Percentiles rank a stretch among this genome's conserved stretches.
Conservation (phyloP, 2,113 vertebrate genomes). For the Pomatostomus ruficeps region DNA sequence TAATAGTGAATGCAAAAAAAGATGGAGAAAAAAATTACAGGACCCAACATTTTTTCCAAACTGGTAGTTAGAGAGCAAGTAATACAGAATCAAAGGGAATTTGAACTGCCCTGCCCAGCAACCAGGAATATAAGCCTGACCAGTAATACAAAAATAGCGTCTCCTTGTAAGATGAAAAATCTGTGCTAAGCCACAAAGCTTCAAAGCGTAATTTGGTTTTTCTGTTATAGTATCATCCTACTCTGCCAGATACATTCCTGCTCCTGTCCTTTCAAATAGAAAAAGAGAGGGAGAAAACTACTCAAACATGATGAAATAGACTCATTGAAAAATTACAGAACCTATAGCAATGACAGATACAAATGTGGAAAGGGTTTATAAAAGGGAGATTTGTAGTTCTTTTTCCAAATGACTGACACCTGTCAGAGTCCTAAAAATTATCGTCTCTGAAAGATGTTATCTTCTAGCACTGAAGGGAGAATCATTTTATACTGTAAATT, state of each 20-base stretch:
- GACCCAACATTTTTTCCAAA: slow-evolving; percentile 29
- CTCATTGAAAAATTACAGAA: neutral
- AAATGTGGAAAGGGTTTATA: neutral
- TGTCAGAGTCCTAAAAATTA: neutral
- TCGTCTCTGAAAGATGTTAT: neutral
- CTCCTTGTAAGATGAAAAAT: slow-evolving; percentile 62
- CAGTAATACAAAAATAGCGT: slow-evolving; percentile 68
- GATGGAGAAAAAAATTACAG: neutral
- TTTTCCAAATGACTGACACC: neutral
- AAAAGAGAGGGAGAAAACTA: neutral
- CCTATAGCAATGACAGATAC: neutral
- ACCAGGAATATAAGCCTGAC: slow-evolving; percentile 59
- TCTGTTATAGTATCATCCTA: slow-evolving; percentile 39
- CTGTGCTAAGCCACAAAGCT: slow-evolving; percentile 66
- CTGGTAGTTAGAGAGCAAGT: slow-evolving; percentile 47
- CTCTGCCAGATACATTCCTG: slow-evolving; percentile 34
- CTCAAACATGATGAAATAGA: neutral
- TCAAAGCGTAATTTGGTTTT: slow-evolving; percentile 62
- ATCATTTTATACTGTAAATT: neutral
- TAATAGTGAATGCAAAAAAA: neutral
- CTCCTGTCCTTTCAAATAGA: neutral
- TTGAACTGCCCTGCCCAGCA: slow-evolving; percentile 31
- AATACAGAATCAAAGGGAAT: slow-evolving; percentile 62
- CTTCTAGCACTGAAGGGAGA: neutral
- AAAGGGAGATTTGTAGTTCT: neutral